Conservation (phyloP, 2,113 vertebrate species). For the Opisthocomus hoazin region DNA sequence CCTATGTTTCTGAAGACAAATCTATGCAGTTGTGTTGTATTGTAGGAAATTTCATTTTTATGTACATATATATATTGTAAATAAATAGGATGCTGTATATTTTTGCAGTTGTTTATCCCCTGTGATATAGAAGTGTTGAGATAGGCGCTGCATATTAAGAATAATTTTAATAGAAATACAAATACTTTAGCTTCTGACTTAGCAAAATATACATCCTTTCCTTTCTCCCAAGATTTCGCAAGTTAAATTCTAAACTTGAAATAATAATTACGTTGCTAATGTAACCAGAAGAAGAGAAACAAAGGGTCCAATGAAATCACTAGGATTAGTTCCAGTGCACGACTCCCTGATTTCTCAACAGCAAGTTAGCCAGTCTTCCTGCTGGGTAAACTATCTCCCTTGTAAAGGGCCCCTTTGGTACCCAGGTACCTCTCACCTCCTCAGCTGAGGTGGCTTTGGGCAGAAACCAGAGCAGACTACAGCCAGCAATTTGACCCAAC, state of each 20-base stretch:
- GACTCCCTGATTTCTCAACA: slow-evolving; percentile 32
- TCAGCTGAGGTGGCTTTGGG: not conserved
- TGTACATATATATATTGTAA: slow-evolving; percentile 77
- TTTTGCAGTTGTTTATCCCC: slow-evolving; percentile 77
- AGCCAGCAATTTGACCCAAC: not conserved
- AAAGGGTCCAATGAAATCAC: not conserved
- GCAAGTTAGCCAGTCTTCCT: not conserved
- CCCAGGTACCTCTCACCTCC: not conserved
- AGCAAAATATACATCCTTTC: slow-evolving; percentile 44
- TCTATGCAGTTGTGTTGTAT: slow-evolving; percentile 76
- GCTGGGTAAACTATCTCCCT: not conserved
- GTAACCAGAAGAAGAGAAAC: not conserved
- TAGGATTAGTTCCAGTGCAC: not conserved
- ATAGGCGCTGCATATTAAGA: slow-evolving; percentile 61
- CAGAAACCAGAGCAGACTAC: not conserved
- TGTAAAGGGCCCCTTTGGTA: not conserved
- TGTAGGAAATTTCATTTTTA: slow-evolving; percentile 69
- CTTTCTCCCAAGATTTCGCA: slow-evolving; percentile 16
- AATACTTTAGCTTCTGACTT: slow-evolving; percentile 55
- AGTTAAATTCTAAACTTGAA: not conserved
- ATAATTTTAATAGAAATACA: slow-evolving; percentile 48
- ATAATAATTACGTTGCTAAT: slow-evolving; percentile 14
- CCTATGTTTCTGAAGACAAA: slow-evolving; percentile 66
- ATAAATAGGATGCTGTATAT: slow-evolving; percentile 83
- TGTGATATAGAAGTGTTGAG: slow-evolving; percentile 62